These are phyloP conservation scores for Irena cyanogastra DNA, from an alignment of 2,113 vertebrate genomes.

Conservation along the genomic window DNA sequence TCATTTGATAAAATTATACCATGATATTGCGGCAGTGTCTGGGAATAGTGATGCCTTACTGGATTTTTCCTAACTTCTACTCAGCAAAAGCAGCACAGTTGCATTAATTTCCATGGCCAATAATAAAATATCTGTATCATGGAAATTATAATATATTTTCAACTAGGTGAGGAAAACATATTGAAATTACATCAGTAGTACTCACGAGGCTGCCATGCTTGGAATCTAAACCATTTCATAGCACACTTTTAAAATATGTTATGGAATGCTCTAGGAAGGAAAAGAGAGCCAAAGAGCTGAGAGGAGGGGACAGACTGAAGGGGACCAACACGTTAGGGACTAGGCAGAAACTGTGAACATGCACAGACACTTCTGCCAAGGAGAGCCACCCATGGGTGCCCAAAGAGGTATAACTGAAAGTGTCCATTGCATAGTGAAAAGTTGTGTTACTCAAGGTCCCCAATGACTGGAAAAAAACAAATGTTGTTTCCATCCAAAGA, in stretches of 20 bases:
- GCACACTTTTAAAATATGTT: neutral
- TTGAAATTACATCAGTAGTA: neutral
- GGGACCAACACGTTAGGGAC: neutral
- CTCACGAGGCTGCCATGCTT: neutral
- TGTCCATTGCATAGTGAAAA: neutral
- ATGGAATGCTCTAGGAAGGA: neutral
- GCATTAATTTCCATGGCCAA: neutral
- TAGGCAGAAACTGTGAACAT: neutral
- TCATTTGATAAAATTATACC: neutral
- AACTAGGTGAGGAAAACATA: neutral
- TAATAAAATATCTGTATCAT: neutral
- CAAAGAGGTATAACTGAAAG: neutral
- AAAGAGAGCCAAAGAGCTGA: neutral
- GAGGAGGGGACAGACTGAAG: neutral
- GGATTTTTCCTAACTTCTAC: neutral
- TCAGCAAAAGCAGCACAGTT: neutral
- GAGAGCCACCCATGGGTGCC: neutral
- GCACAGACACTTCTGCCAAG: neutral
- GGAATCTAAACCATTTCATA: neutral
- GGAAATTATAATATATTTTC: neutral
- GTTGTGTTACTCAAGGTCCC: neutral
- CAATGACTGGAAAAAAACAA: accelerated
- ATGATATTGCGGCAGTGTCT: neutral
- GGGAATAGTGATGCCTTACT: neutral
- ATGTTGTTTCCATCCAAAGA: neutral